Evolutionary conservation across 2,797 vertebrate genomes (phyloP).

Genomic region (Urophycis tenuis): DNA sequence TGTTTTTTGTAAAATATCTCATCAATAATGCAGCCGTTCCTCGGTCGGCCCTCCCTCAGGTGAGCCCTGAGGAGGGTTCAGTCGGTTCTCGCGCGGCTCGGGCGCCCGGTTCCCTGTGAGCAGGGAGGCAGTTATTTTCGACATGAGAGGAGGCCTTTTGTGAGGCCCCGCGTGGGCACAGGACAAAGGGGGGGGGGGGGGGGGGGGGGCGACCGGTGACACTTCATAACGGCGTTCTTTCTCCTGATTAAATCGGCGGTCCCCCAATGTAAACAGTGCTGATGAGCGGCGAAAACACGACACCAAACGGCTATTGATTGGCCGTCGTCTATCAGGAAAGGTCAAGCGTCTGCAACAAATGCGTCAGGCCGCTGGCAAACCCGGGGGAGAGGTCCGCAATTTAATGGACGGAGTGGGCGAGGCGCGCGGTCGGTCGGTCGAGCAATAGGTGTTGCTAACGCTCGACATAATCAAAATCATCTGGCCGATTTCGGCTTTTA

Average conservation of each 20-base stretch:
- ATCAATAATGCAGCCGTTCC: slow-evolving; percentile 63
- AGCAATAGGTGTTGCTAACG: neutral
- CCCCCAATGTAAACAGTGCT: slow-evolving; percentile 55
- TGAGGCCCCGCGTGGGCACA: neutral
- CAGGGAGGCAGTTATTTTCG: neutral
- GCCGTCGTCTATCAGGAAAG: slow-evolving; percentile 66
- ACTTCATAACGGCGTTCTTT: neutral
- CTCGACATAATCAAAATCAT: neutral
- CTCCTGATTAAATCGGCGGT: slow-evolving; percentile 26
- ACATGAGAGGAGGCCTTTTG: neutral
- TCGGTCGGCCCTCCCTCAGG: slow-evolving; percentile 30
- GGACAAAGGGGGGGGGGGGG: too few species aligned
- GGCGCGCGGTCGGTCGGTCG: neutral
- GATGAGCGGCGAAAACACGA: slow-evolving; percentile 47
- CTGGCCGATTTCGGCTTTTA: neutral
- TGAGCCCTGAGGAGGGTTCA: neutral
- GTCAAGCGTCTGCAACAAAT: slow-evolving; percentile 68
- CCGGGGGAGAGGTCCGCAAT: slow-evolving; percentile 41
- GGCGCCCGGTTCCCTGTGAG: neutral
- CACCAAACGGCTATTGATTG: slow-evolving; percentile 68
- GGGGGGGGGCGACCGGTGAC: neutral
- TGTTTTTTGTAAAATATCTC: slow-evolving; percentile 50
- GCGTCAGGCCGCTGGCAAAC: slow-evolving; percentile 34
- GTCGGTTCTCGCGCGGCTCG: too few species aligned
- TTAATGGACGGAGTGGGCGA: slow-evolving; percentile 53